Conservation (phyloP, 2,113 vertebrate species). For the Monarcha castaneiventris region DNA sequence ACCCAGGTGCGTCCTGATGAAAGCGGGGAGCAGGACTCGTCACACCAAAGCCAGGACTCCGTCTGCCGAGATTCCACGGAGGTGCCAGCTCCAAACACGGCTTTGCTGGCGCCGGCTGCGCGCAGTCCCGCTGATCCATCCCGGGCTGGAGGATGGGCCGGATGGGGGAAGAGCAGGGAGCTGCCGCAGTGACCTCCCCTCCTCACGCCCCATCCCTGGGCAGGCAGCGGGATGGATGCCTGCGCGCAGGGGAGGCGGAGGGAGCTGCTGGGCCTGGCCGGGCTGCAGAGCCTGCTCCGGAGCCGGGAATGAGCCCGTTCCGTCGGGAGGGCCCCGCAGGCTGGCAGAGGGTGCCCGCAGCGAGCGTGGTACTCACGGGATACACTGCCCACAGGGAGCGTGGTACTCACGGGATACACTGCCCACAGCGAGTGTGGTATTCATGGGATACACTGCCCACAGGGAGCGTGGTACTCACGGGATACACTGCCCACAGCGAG, state of each 20-base stretch:
- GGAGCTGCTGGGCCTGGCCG: background rate
- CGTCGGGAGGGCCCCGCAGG: too few species aligned
- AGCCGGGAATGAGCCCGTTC: background rate
- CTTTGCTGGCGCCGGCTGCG: background rate
- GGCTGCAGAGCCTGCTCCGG: background rate
- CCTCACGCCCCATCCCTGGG: rapidly evolving
- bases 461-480: too few species aligned
- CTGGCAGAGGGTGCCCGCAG: background rate
- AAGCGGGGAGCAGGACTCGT: background rate
- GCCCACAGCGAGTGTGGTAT: background rate
- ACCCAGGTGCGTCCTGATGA: background rate
- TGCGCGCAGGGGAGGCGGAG: background rate
- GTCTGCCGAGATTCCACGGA: background rate
- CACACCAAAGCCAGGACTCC: background rate
- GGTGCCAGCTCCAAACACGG: background rate
- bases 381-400: background rate
- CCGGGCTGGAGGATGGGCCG: background rate
- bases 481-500: background rate
- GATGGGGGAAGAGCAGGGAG: background rate
- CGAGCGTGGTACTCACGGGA: background rate
- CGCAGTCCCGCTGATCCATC: rapidly evolving
- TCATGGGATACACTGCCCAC: background rate
- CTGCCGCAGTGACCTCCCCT: background rate
- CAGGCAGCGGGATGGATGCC: background rate
- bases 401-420: background rate